Percentiles rank a stretch among this genome's conserved stretches.
Conservation (phyloP, 2,113 vertebrate species). For the Onychostruthus taczanowskii region DNA sequence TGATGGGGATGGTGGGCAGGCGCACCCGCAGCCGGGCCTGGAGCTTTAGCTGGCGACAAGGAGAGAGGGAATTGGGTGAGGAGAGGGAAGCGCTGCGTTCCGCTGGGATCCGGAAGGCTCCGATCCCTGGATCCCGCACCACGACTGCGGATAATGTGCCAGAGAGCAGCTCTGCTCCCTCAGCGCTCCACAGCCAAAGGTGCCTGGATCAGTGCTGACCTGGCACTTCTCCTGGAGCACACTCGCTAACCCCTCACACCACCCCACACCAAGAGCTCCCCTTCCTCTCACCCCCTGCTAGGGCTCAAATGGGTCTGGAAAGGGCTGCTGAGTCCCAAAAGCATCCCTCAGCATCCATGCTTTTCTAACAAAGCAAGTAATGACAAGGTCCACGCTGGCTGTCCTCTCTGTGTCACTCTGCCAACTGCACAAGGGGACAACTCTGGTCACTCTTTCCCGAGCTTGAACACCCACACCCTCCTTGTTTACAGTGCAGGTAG, state of each 20-base stretch:
- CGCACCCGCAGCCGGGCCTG: slow-evolving; percentile 76
- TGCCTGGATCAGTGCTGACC: fast-evolving
- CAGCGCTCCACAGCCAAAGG: background rate
- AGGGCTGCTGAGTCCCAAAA: background rate
- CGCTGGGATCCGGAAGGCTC: background rate
- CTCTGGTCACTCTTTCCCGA: background rate
- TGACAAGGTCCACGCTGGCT: too few relatives aligned
- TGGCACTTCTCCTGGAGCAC: background rate
- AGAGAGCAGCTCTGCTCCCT: background rate
- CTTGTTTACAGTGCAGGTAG: background rate
- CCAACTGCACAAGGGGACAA: fast-evolving
- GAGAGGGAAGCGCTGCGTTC: fast-evolving
- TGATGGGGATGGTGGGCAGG: slow-evolving; percentile 80
- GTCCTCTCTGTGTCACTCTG: background rate
- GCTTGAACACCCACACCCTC: background rate
- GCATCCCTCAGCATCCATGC: background rate
- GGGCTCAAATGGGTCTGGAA: background rate
- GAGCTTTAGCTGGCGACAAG: slow-evolving; percentile 73
- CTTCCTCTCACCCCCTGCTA: background rate
- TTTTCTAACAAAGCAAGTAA: background rate
- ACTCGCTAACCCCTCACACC: fast-evolving
- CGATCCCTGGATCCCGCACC: background rate
- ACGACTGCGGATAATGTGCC: fast-evolving
- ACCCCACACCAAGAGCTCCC: background rate
- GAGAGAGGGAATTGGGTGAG: background rate